Evolutionary conservation across 2,888 invertebrate genomes (phyloP).

Genomic region (Ennomos erosarius): DNA sequence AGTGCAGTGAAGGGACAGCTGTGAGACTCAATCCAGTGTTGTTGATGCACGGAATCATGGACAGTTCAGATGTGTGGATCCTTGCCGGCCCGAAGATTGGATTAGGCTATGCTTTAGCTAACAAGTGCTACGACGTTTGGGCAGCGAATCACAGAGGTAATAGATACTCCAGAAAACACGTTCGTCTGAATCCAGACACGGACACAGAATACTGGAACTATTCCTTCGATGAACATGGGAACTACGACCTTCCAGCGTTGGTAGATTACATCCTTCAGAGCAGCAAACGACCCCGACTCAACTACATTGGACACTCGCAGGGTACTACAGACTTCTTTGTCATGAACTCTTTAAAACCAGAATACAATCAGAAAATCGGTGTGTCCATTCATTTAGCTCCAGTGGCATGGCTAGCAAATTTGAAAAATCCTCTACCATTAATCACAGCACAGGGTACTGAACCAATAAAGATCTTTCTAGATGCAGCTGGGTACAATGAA

Average conservation of each 20-base stretch:
- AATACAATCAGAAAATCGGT: constrained; percentile 85
- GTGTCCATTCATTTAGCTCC: constrained; percentile 75
- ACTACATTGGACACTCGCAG: constrained; percentile 89
- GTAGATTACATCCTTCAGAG: constrained; percentile 62
- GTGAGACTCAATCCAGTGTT: constrained; percentile 55
- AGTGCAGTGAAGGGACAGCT: constrained; percentile 45
- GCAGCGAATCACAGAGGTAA: constrained; percentile 85
- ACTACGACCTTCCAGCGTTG: constrained; percentile 88
- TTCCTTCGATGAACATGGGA: constrained; percentile 89
- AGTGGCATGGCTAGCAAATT: constrained; percentile 81
- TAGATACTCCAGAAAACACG: constrained; percentile 85
- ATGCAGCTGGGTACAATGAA: constrained; percentile 84
- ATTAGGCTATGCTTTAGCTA: constrained; percentile 69
- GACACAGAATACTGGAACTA: constrained; percentile 81
- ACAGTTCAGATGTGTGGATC: constrained; percentile 66
- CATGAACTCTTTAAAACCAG: constrained; percentile 80
- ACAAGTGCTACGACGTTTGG: constrained; percentile 83
- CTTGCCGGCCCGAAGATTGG: constrained; percentile 56
- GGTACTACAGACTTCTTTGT: constrained; percentile 87
- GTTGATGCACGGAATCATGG: constrained; percentile 64
- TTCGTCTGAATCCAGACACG: constrained; percentile 62
- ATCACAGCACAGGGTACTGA: constrained; percentile 46
- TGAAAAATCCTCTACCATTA: constrained; percentile 59
- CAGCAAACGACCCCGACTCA: constrained; percentile 83
- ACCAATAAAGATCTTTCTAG: constrained; percentile 52